Evolutionary conservation across 2,797 vertebrate species (phyloP).

Genomic region (Enteromius thamalakanensis): DNA sequence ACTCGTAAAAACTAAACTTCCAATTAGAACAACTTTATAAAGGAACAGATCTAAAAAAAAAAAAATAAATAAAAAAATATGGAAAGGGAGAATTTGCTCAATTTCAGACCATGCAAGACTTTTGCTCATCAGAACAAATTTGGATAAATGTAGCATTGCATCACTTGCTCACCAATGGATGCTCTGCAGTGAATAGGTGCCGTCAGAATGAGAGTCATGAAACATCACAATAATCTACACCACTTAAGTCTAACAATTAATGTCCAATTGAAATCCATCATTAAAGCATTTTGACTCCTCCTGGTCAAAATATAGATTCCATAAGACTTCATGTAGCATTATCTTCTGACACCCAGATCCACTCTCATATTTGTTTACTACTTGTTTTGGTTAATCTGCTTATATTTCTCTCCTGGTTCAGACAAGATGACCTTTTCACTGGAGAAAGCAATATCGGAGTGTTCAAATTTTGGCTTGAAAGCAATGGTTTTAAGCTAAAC

Average conservation of each 20-base stretch:
- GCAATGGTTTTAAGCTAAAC: not conserved
- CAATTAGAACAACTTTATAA: not conserved
- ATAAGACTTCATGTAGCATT: too few species aligned
- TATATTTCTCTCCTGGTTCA: not conserved
- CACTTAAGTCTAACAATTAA: too few species aligned
- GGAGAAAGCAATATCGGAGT: not conserved
- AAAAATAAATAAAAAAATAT: too few species aligned
- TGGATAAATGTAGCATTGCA: not conserved
- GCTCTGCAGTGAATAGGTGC: not conserved
- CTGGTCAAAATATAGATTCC: too few species aligned
- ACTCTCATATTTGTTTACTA: too few species aligned
- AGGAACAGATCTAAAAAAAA: not conserved
- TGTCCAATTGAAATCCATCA: too few species aligned
- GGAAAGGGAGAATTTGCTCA: not conserved
- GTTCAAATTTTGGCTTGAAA: not conserved
- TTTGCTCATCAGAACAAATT: not conserved
- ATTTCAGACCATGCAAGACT: not conserved
- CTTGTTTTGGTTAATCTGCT: not conserved
- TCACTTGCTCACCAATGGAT: not conserved
- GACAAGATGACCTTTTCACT: not conserved
- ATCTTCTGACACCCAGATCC: too few species aligned
- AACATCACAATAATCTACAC: too few species aligned
- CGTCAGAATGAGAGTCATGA: too few species aligned
- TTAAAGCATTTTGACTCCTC: too few species aligned
- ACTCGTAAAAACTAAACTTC: not conserved